Conservation (phyloP, 1,140 invertebrate genomes). For the Forficula auricularia region DNA sequence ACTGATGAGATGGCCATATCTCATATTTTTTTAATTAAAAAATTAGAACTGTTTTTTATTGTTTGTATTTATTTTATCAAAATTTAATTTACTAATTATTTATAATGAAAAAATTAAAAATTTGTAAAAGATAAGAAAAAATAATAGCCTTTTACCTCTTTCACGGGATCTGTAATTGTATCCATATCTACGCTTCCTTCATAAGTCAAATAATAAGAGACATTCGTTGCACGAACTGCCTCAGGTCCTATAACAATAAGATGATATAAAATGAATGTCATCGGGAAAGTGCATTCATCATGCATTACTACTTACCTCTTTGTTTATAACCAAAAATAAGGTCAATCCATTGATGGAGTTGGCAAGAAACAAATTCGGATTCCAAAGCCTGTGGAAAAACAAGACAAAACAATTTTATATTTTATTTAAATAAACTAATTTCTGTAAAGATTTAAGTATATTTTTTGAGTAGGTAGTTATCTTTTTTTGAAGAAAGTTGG, state of each 20-base stretch:
- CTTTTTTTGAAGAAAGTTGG: no score
- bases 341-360: slow-evolving; percentile 99
- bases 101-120: no score
- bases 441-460: no score
- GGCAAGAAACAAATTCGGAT: slow-evolving; percentile 97
- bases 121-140: no score
- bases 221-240: slow-evolving; percentile 89
- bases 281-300: no score
- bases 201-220: slow-evolving; percentile 98
- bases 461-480: no score
- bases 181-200: slow-evolving; percentile 93
- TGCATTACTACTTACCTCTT: slow-evolving; percentile 52
- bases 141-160: slow-evolving; percentile 50
- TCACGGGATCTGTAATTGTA: slow-evolving; percentile 69
- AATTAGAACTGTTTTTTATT: no score
- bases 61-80: no score
- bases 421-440: not conserved
- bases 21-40: no score
- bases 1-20: no score
- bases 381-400: slow-evolving; percentile 62
- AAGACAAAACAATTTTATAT: slow-evolving; percentile 5
- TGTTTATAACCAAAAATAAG: slow-evolving; percentile 99
- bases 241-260: slow-evolving; percentile 79
- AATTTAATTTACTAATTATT: no score
- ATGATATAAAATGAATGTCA: no score